Evolutionary conservation across 2,797 vertebrate genomes (phyloP), one percentile per base, ranked within the genome.

Genomic region (Coluber constrictor): DNA sequence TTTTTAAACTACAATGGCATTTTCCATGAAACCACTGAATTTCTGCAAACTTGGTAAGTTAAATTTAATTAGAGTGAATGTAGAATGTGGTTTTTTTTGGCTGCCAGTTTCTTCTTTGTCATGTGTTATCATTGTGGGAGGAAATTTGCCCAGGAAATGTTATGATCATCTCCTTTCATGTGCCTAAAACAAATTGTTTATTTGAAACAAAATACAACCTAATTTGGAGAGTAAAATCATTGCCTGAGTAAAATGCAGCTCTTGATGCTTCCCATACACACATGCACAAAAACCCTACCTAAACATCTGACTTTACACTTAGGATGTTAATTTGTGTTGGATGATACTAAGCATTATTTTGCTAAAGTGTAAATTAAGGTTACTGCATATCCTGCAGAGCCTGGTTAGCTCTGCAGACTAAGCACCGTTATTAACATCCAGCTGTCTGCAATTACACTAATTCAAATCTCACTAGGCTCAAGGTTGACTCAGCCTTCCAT

Each of bases 31-130:
- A 93, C 90, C 87, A 20, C 16, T 93, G 23, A 13, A 0, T 92
- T 89, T 96, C 90, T 93, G 1, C 87, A 95, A 89, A 0, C 0
- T 96, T 83, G 96, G 98, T 98, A 27, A 97, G 98, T 94, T 87
- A 25, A 57, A 16, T 90, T 29, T 83, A 83, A 83, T 5, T 63
- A 3, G 86, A 87, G 3, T 13, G 4, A 93, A 91, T 25, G 87
- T 37, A 88, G 63, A 16, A 16, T 2, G 16, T 16, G 66, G 7
- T 1, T 27, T 13, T 13, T 74, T 60, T 54, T 15, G 0, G n/a
- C 29, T 51, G 15, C 27, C 27, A 27, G 29, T 90, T 37, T 4
- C 6, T 43, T 5, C 83, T 90, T 55, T 8, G 25, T 47, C 15
- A 20, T 11, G n/a, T 87, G 23, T 23, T 91, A 15, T 15, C 25